Conservation (phyloP, 2,888 invertebrate genomes). For the Drosophila kanekoi region DNA sequence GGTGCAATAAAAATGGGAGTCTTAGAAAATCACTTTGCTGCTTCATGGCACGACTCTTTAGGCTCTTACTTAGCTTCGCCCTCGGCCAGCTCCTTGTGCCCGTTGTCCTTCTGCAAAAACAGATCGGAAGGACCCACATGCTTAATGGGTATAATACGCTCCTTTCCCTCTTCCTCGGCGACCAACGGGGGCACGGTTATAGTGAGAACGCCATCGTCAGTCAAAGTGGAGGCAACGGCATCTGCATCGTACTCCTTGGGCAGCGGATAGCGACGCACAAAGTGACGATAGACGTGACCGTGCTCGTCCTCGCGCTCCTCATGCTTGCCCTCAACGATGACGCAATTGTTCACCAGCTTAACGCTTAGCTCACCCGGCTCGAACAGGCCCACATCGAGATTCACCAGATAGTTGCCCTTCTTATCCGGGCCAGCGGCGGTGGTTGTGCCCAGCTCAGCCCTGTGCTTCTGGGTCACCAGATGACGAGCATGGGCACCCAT, state of each 20-base stretch:
- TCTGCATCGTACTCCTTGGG: constrained; percentile 89
- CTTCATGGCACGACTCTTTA: constrained; percentile 7
- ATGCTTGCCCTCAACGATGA: constrained; percentile 90
- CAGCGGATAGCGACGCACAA: constrained; percentile 89
- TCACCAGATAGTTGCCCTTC: constrained; percentile 88
- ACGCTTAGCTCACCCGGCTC: constrained; percentile 89
- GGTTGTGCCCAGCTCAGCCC: constrained; percentile 53
- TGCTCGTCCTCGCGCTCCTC: constrained; percentile 90
- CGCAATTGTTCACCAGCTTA: constrained; percentile 86
- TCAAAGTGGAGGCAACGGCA: constrained; percentile 90
- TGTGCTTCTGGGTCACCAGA: constrained; percentile 60
- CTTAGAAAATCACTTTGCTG: constrained; percentile 67
- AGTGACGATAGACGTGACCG: constrained; percentile 92
- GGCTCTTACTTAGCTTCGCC: constrained; percentile 41
- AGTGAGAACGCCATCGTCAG: constrained; percentile 92
- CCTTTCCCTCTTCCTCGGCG: constrained; percentile 47
- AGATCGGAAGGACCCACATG: constrained; percentile 79
- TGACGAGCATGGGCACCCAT: constrained; percentile 79
- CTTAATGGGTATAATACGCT: constrained; percentile 79
- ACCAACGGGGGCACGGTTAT: constrained; percentile 88
- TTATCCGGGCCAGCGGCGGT: constrained; percentile 84
- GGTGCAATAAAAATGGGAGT: constrained; percentile 64
- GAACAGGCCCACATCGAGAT: constrained; percentile 89
- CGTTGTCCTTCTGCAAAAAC: constrained; percentile 64
- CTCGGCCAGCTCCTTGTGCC: constrained; percentile 46